A percentile compares a stretch with the other conserved stretches of the same genome.
These are phyloP conservation scores for Elaeidobius kamerunicus DNA, from an alignment of 2,888 invertebrate genomes.

Conservation along the genomic window DNA sequence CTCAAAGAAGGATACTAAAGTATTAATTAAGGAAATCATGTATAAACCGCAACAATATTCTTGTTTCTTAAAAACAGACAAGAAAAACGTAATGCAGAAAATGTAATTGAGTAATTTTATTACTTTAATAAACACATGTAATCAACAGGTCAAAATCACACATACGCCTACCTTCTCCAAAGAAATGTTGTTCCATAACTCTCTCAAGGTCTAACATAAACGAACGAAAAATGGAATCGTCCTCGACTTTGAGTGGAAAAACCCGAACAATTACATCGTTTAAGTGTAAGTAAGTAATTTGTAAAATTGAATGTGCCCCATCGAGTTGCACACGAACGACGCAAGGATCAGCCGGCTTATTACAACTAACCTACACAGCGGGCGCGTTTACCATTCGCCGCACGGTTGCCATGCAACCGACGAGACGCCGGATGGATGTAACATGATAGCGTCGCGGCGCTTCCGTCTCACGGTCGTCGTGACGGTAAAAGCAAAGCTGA, in stretches of 20 bases:
- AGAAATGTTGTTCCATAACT: neutral
- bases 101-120: no score
- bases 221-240: no score
- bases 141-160: no score
- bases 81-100: no score
- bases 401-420: constrained; percentile 19
- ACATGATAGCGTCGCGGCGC: constrained; percentile 1
- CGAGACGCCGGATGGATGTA: constrained; percentile 16
- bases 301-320: constrained; percentile 4
- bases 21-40: no score
- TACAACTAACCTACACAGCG: constrained; percentile 24
- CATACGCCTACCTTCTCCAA: neutral
- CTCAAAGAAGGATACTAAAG: no score
- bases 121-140: no score
- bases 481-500: constrained; percentile 1
- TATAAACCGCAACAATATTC: no score
- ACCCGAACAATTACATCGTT: constrained; percentile 3
- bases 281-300: constrained; percentile 10
- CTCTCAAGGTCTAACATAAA: neutral
- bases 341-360: constrained; percentile 18
- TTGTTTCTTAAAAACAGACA: no score
- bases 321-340: constrained; percentile 21
- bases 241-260: constrained; percentile 8
- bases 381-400: constrained; percentile 16
- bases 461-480: constrained; percentile 2